Evolutionary conservation across 2,888 invertebrate species (phyloP).

Genomic region (Drosophila hamatofila): DNA sequence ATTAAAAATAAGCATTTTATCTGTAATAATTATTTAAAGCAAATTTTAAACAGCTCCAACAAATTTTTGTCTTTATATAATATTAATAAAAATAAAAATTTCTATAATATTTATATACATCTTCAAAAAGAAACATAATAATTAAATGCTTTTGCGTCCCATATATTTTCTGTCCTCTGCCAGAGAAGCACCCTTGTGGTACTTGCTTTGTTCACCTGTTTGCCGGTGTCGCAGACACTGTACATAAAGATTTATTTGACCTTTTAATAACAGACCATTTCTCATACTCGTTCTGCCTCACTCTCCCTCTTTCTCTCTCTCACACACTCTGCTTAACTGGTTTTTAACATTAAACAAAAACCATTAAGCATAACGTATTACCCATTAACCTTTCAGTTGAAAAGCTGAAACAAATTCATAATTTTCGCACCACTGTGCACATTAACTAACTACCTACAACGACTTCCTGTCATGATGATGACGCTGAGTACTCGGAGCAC

Average conservation of each 20-base stretch:
- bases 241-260: slow-evolving; percentile 18
- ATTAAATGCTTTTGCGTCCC: not conserved
- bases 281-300: not conserved
- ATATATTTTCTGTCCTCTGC: not conserved
- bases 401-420: slow-evolving; percentile 56
- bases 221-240: not conserved
- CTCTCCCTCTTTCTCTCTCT: not conserved
- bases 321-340: not conserved
- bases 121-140: not conserved
- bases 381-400: slow-evolving; percentile 43
- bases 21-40: too few species aligned
- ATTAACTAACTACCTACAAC: slow-evolving; percentile 80
- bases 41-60: too few species aligned
- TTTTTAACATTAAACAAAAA: slow-evolving; percentile 17
- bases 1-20: too few species aligned
- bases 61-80: too few species aligned
- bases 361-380: slow-evolving; percentile 27
- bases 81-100: not conserved
- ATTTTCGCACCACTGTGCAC: slow-evolving; percentile 80
- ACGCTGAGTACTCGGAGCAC: slow-evolving; percentile 30
- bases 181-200: not conserved
- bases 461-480: slow-evolving; percentile 73
- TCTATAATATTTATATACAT: not conserved
- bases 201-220: not conserved
- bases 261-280: slow-evolving; percentile 13